A percentile compares a stretch with the other conserved stretches of the same genome.
Evolutionary conservation across 2,797 vertebrate genomes (phyloP).

Genomic region (Phataginus tetradactyla): DNA sequence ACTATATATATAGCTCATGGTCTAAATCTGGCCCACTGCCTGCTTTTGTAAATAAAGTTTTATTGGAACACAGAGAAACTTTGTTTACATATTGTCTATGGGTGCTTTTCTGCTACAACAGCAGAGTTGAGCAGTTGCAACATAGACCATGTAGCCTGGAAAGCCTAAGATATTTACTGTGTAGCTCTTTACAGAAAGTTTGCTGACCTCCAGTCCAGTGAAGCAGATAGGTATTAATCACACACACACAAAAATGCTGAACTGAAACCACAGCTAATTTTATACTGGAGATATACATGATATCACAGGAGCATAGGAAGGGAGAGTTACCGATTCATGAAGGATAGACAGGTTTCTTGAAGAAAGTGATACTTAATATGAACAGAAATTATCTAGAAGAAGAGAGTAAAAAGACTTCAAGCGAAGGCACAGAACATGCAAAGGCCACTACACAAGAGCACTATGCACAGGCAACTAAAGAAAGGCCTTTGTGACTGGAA

Average conservation of each 20-base stretch:
- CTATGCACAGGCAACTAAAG: neutral
- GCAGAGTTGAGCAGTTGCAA: neutral
- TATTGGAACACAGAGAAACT: neutral
- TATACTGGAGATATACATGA: neutral
- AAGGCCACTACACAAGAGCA: neutral
- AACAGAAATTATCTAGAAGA: neutral
- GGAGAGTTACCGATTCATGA: neutral
- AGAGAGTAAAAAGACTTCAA: neutral
- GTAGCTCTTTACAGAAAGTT: constrained; percentile 15
- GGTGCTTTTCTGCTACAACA: neutral
- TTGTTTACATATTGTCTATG: neutral
- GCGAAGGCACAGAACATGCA: neutral
- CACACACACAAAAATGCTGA: constrained; percentile 4
- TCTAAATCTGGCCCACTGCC: neutral
- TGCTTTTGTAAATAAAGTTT: constrained; percentile 27
- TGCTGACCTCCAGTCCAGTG: neutral
- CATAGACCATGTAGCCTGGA: neutral
- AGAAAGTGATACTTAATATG: neutral
- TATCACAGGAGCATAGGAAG: neutral
- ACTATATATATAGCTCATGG: neutral
- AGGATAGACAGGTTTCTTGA: neutral
- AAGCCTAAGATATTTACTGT: neutral
- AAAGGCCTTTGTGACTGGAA: neutral
- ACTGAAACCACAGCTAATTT: constrained; percentile 14
- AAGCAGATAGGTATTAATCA: neutral